A percentile compares a stretch with the other conserved stretches of the same genome.
These are phyloP conservation scores for Haliaeetus leucogaster DNA, from an alignment of 2,113 vertebrate species.

Conservation along the genomic window DNA sequence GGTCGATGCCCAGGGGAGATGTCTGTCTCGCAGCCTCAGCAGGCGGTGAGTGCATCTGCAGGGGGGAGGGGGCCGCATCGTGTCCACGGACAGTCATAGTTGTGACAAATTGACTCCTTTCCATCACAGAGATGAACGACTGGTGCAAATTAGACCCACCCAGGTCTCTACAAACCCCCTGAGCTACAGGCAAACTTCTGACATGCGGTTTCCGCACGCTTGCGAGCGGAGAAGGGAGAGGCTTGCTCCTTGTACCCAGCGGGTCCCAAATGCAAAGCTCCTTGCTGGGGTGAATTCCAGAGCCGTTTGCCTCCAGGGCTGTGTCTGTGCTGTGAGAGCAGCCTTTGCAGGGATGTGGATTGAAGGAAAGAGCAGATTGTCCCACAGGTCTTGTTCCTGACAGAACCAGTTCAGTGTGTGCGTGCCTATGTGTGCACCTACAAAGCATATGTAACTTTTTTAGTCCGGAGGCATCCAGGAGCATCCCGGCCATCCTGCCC, in stretches of 20 bases:
- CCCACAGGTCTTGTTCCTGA: not conserved
- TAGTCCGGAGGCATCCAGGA: not conserved
- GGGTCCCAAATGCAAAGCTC: not conserved
- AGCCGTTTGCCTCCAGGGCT: not conserved
- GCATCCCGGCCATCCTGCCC: not conserved
- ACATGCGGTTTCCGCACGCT: not conserved
- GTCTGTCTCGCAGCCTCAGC: slow-evolving; percentile 51
- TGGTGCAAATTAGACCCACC: not conserved
- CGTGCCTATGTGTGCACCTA: rapidly evolving
- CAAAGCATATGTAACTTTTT: not conserved
- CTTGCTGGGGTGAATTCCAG: not conserved
- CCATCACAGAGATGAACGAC: not conserved
- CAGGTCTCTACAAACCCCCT: not conserved
- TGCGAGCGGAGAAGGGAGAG: not conserved
- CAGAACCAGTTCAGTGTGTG: not conserved
- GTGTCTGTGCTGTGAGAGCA: not conserved
- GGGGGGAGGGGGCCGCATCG: not conserved
- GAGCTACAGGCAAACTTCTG: not conserved
- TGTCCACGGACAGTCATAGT: not conserved
- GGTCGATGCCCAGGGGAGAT: not conserved
- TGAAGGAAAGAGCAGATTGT: not conserved
- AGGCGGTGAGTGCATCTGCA: not conserved
- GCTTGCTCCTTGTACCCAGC: not conserved
- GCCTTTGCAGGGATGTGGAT: slow-evolving; percentile 31
- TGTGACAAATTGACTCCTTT: not conserved